Percentiles rank a stretch among this genome's conserved stretches.
phyloP scores from a whole-genome alignment of 2,797 vertebrate species.

The Gymnoscopelus microlampas region DNA sequence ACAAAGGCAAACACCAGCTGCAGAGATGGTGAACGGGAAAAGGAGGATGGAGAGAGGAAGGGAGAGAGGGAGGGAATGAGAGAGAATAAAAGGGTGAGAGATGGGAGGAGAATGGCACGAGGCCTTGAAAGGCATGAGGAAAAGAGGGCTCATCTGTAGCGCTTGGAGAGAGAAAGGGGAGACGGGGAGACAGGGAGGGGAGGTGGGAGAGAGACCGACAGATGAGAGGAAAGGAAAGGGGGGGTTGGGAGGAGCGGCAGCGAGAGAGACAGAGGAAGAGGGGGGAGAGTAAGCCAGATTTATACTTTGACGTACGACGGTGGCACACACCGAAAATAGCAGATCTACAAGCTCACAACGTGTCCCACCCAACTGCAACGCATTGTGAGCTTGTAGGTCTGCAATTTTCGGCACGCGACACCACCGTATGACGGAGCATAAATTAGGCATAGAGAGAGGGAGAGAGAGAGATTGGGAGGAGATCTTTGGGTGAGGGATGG shows the following conservation, averaged over 20 bases:
- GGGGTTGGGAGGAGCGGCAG: neutral
- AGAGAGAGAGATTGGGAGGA: neutral
- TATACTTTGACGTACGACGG: too few species aligned
- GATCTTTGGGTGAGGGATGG: neutral
- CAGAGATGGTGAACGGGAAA: neutral
- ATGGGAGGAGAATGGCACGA: constrained; percentile 22
- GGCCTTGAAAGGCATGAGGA: constrained; percentile 12
- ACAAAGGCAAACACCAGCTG: too few species aligned
- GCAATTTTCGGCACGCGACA: too few species aligned
- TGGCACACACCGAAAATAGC: too few species aligned
- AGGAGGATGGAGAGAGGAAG: neutral
- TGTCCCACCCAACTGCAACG: too few species aligned
- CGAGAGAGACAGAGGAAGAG: neutral
- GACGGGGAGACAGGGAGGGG: neutral
- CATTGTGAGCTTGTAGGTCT: too few species aligned
- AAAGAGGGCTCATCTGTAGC: constrained; percentile 38
- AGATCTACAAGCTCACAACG: too few species aligned
- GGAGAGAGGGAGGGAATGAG: neutral
- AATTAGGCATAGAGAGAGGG: neutral
- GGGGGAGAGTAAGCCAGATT: neutral
- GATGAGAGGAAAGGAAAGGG: neutral
- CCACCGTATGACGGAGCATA: too few species aligned
- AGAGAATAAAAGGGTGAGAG: constrained; percentile 35
- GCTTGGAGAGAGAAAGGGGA: constrained; percentile 17
- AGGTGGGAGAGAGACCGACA: constrained; percentile 29